phyloP scores from a whole-genome alignment of 2,888 invertebrate genomes.

The Pollenia griseotomentosa region DNA sequence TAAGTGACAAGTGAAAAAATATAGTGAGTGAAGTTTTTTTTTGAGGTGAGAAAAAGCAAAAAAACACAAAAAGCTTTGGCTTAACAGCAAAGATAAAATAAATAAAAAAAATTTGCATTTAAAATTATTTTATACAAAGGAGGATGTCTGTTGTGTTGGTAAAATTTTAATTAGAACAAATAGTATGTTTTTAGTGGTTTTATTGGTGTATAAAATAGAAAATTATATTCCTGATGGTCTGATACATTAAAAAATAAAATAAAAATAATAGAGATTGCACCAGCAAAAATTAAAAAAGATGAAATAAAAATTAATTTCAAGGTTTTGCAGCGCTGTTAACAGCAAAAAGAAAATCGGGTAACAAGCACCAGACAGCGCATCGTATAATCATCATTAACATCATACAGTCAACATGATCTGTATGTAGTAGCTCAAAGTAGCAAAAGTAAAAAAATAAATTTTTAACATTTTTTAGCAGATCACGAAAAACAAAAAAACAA shows the following conservation, averaged over 20 bases:
- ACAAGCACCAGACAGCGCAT: conserved; percentile 61
- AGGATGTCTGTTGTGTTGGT: background rate
- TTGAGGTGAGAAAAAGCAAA: conserved; percentile 42
- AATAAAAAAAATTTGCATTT: conserved; percentile 27
- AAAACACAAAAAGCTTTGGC: conserved; percentile 37
- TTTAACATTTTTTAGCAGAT: conserved; percentile 59
- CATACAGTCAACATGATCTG: conserved; percentile 24
- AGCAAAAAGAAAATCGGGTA: conserved; percentile 72
- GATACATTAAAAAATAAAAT: conserved; percentile 61
- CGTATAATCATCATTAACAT: conserved; percentile 50
- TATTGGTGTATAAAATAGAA: conserved; percentile 2
- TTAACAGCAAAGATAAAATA: conserved; percentile 40
- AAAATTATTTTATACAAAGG: conserved; percentile 56
- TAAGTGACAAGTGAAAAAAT: conserved; percentile 68
- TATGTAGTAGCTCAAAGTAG: conserved; percentile 25
- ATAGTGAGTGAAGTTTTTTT: conserved; percentile 29
- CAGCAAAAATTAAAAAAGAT: conserved; percentile 69
- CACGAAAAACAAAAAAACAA: conserved; percentile 46
- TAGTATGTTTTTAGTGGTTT: conserved; percentile 13
- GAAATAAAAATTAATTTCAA: conserved; percentile 77
- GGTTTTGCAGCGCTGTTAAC: conserved; percentile 80
- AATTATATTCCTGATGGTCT: conserved; percentile 69
- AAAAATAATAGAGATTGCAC: conserved; percentile 62
- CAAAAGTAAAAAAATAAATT: conserved; percentile 49
- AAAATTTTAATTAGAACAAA: background rate